phyloP scores from a whole-genome alignment of 2,888 invertebrate species.

The Sturmia bella region DNA sequence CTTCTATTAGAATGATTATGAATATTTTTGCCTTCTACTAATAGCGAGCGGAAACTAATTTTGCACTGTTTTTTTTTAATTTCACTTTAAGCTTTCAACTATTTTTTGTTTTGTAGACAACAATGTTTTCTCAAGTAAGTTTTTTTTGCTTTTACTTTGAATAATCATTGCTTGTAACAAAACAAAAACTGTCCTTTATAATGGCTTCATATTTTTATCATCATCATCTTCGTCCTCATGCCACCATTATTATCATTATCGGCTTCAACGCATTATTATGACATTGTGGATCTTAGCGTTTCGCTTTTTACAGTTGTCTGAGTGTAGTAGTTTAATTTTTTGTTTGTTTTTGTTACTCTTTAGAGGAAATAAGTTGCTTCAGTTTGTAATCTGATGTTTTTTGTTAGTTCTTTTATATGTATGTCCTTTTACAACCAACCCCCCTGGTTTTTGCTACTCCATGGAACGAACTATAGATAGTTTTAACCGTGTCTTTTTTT shows the following conservation, averaged over 20 bases:
- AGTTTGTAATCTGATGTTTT: constrained; percentile 19
- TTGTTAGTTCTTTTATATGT: neutral
- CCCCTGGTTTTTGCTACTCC: neutral
- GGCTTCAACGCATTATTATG: constrained; percentile 39
- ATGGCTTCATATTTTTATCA: constrained; percentile 13
- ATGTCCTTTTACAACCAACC: constrained; percentile 48
- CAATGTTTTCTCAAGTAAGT: constrained; percentile 22
- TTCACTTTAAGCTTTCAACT: neutral
- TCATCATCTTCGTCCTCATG: constrained; percentile 9
- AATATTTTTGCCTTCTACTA: neutral
- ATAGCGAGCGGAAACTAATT: constrained; percentile 1
- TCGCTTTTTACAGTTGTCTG: constrained; percentile 43
- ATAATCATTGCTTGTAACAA: constrained; percentile 1
- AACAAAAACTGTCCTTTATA: constrained; percentile 33
- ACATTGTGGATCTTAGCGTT: constrained; percentile 48
- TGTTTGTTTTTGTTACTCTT: neutral
- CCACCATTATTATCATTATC: constrained; percentile 6
- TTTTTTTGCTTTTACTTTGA: constrained; percentile 14
- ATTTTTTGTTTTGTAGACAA: constrained; percentile 18
- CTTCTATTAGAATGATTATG: too few species aligned
- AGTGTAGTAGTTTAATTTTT: neutral
- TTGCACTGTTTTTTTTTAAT: neutral
- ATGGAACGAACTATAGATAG: constrained; percentile 5
- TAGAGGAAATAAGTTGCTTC: constrained; percentile 1
- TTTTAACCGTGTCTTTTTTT: constrained; percentile 2